Conservation (phyloP, 2,113 vertebrate species). For the Telmatochromis sp. region DNA sequence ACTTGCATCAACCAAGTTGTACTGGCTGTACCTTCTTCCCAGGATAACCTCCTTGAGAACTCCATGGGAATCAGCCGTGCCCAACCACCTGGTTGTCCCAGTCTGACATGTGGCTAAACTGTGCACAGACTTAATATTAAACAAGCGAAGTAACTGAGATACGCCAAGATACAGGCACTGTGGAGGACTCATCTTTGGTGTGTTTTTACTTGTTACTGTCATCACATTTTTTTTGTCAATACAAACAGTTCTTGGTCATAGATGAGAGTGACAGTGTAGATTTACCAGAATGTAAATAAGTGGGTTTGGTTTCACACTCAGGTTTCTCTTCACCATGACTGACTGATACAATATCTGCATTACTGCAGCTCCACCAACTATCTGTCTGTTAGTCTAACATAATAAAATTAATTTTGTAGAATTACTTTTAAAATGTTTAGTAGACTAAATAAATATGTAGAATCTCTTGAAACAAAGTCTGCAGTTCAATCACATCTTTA, state of each 20-base stretch:
- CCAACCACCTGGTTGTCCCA: background rate
- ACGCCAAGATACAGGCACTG: background rate
- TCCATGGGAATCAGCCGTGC: background rate
- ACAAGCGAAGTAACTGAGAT: background rate
- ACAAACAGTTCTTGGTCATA: background rate
- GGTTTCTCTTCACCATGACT: background rate
- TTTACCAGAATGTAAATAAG: background rate
- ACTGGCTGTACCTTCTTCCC: background rate
- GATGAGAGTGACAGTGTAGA: background rate
- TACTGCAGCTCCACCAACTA: background rate
- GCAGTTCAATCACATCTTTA: background rate
- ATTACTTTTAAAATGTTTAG: background rate
- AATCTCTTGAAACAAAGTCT: background rate
- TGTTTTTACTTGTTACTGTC: rapidly evolving
- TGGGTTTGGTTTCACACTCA: background rate
- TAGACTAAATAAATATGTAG: background rate
- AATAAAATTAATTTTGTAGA: rapidly evolving
- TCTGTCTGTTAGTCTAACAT: background rate
- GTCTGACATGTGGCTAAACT: background rate
- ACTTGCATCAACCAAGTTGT: background rate
- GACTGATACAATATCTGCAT: background rate
- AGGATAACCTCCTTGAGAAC: background rate
- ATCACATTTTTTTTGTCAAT: background rate
- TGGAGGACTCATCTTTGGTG: background rate
- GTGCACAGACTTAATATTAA: background rate